Base-by-base conservation (phyloP, 1,140 invertebrate genomes). In the Helicoverpa armigera region DNA sequence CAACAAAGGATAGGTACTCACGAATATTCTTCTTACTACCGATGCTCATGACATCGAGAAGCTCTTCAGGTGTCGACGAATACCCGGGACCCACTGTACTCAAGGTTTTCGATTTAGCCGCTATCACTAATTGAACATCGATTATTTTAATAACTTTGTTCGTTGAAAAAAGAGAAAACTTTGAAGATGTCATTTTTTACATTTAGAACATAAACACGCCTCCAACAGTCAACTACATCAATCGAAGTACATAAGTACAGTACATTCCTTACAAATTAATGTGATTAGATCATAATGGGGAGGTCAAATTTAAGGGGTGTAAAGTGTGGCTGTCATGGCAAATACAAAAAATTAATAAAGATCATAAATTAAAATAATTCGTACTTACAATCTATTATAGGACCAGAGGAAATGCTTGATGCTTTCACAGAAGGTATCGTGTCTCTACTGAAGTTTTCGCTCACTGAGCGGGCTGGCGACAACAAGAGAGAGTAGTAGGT, bases 71-170 rank as follows among this genome's bases (percentile, higher is more conserved):
- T n/a, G 54, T 54, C 12, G 72, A 50, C 43, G 10, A n/a, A 14
- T 50, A 43, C 16, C 29, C 5, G 35, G 3, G 74, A n/a, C 12
- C 5, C 54, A 65, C 72, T 0, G 50, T 54, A 54, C 72, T 85
- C n/a, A 83, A 48, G 0, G 82, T 87, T 76, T 85, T 88, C 13
- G 88, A 88, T 65, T 82, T 86, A 60, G 83, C 88, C 87, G 53
- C 13, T 83, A 85, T 48, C 50, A 16, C 31, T 35, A 43, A 67
- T 13, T 13, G 3, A 9, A 12, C 2, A 14, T 61, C 29, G 2
- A 18, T 7, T 9, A 58, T 18, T 58, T 10, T 23, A 3, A 11
- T 4, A 56, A 11, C 11, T 56, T 56, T n/a, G n/a, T n/a, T n/a
- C n/a, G n/a, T n/a, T n/a, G n/a, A n/a, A n/a, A n/a, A n/a, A n/a